phyloP scores from a whole-genome alignment of 2,888 invertebrate species.

The Drosophila siamana region DNA sequence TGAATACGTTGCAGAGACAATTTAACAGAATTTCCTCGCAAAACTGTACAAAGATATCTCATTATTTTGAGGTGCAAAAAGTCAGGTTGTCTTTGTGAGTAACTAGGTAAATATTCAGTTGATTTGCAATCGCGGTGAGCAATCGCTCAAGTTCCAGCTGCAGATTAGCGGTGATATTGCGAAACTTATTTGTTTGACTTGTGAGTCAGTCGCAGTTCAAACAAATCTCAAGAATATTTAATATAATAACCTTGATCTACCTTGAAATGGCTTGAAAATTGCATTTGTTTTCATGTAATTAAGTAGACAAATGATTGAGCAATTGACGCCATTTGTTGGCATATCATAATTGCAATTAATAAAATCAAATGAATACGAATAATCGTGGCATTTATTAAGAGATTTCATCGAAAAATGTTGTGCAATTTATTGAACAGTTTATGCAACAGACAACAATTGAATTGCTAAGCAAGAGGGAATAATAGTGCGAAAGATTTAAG shows the following conservation, averaged over 20 bases:
- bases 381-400: constrained; percentile 3
- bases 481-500: neutral
- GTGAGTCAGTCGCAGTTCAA: neutral
- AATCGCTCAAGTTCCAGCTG: neutral
- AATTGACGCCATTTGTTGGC: too few relatives aligned
- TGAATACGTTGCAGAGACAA: too few relatives aligned
- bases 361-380: neutral
- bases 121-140: neutral
- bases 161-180: neutral
- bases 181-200: neutral
- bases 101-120: neutral
- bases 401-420: neutral
- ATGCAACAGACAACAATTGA: constrained; percentile 11
- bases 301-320: neutral
- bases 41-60: neutral
- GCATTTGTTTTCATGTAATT: neutral
- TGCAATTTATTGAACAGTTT: neutral
- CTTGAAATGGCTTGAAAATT: neutral
- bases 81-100: too few relatives aligned
- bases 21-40: too few relatives aligned
- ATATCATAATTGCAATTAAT: neutral
- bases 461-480: neutral
- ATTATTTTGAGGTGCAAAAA: neutral
- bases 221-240: neutral
- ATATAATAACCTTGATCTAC: neutral